Evolutionary conservation across 2,113 vertebrate species (phyloP).

Genomic region (Hypocryptadius cinnamomeus): DNA sequence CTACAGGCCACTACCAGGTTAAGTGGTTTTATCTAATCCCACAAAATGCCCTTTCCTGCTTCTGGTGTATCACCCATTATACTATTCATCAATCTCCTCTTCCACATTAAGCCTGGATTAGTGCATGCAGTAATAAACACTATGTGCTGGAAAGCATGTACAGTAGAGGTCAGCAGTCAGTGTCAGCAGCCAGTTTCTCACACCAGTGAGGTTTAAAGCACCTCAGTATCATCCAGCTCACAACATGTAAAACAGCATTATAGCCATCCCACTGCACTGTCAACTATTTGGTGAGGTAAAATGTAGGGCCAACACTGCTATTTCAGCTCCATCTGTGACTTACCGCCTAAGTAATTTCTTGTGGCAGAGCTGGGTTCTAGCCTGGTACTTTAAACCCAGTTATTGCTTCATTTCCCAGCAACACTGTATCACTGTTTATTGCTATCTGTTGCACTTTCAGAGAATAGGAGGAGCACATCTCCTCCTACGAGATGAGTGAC

Average conservation of each 20-base stretch:
- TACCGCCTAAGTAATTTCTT: background rate
- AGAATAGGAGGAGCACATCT: background rate
- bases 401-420: background rate
- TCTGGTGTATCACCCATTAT: background rate
- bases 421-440: background rate
- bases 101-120: slow-evolving; percentile 1
- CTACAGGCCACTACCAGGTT: background rate
- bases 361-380: background rate
- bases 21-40: background rate
- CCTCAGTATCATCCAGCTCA: background rate
- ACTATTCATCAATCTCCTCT: background rate
- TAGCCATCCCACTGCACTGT: background rate
- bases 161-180: background rate
- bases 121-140: background rate
- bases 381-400: background rate
- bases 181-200: background rate
- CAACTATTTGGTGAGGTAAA: background rate
- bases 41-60: background rate
- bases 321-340: background rate
- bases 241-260: background rate
- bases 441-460: background rate
- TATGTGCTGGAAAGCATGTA: background rate
- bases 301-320: background rate
- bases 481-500: background rate
- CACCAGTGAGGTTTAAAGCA: background rate